Percentiles rank a stretch among this genome's conserved stretches.
phyloP scores from a whole-genome alignment of 2,113 vertebrate species.

The Lethenteron camtschaticum region DNA sequence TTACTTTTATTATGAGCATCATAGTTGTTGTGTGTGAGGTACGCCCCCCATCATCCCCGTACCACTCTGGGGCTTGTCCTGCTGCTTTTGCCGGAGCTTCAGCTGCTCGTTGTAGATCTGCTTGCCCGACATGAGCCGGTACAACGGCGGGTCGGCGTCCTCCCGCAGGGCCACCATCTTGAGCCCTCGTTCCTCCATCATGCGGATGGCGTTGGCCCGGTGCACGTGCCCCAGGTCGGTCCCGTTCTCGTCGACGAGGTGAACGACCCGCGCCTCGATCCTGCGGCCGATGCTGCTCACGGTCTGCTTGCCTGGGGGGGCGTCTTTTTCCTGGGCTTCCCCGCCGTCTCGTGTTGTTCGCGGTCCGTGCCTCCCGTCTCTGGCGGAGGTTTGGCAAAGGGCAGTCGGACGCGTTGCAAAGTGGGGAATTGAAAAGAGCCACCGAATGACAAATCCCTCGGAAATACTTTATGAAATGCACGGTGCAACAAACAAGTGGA shows the following conservation, averaged over 20 bases:
- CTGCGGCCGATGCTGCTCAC: constrained; percentile 40
- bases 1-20: no score
- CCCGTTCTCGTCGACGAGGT: constrained; percentile 35
- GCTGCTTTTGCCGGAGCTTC: constrained; percentile 30
- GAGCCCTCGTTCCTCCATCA: constrained; percentile 40
- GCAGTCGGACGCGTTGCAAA: no score
- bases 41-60: no score
- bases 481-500: no score
- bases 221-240: constrained; percentile 47
- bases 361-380: constrained; percentile 8
- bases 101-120: constrained; percentile 57
- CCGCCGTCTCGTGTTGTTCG: constrained; percentile 3
- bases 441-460: no score
- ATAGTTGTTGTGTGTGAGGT: no score
- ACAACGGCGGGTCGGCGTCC: constrained; percentile 35
- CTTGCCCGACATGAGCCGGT: constrained; percentile 51
- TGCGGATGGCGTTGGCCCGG: constrained; percentile 32
- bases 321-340: constrained; percentile 19
- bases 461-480: no score
- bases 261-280: constrained; percentile 37
- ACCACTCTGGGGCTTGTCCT: constrained; percentile 24
- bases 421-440: no score
- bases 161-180: constrained; percentile 36
- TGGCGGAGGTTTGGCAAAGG: no score
- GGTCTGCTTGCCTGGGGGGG: constrained; percentile 10